Evolutionary conservation across 2,113 vertebrate genomes (phyloP), one percentile per base, ranked within the genome.

Genomic region (Sinosuthora webbiana): DNA sequence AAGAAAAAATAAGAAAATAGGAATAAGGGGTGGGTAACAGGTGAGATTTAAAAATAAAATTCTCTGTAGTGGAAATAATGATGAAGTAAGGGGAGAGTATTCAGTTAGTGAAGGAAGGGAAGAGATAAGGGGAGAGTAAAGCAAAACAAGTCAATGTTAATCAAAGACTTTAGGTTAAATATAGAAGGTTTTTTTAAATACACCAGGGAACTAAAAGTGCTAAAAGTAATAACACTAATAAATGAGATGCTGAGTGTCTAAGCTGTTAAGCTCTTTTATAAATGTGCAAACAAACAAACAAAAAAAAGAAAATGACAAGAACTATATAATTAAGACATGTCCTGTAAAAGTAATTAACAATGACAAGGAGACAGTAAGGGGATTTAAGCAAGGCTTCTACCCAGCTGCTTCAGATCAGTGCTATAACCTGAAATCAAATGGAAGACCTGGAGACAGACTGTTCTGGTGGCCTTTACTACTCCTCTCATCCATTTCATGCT

Each of bases 311-410:
- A 82, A 53, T 18, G 2, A 79, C 81, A 52, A 74, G 57, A 64
- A 45, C 76, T 57, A 60, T 15, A 15, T 71, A 68, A 90, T 95
- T 90, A 87, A 87, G 65, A 83, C 83, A 13, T 80, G 31, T 64
- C n/a, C 31, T 86, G n/a, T 88, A 56, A 73, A 86, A 83, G 22
- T 70, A 80, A 67, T 62, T 80, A 83, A 68, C 68, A 70, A 41
- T 88, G 59, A 37, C 79, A 89, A 86, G 47, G 62, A 92, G 64
- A 84, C 56, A 37, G 42, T 74, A 86, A 64, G 62, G 76, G 35
- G 83, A 92, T 97, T 96, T 94, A 89, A 93, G 74, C 53, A 87
- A 92, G 35, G 59, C 33, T 91, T 17, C 71, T 83, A 27, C 85
- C 71, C 86, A 83, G 42, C 86, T 90, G 83, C 60, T 64, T 78